phyloP scores from a whole-genome alignment of 2,888 invertebrate genomes.

The Clanis bilineata region DNA sequence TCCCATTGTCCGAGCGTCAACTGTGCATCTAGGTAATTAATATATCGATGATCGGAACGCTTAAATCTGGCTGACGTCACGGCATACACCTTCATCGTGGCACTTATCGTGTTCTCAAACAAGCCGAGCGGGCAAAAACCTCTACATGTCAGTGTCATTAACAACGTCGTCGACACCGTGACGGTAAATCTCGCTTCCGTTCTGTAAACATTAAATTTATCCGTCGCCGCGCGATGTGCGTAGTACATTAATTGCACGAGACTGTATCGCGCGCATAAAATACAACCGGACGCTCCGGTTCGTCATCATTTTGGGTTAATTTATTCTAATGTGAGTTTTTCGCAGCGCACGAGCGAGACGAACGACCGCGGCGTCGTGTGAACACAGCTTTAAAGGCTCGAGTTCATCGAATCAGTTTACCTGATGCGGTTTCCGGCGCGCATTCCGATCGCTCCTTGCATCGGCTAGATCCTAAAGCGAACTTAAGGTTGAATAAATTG shows the following conservation, averaged over 20 bases:
- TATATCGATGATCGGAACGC: constrained; percentile 22
- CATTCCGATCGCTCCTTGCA: constrained; percentile 53
- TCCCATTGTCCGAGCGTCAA: no score
- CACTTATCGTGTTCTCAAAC: constrained; percentile 12
- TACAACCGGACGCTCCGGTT: constrained; percentile 46
- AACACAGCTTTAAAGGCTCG: constrained; percentile 34
- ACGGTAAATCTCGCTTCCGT: constrained; percentile 41
- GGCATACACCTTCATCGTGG: constrained; percentile 18
- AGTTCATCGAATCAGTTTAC: constrained; percentile 57
- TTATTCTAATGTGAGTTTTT: constrained; percentile 57
- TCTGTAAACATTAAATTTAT: constrained; percentile 40
- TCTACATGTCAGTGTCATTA: constrained; percentile 31
- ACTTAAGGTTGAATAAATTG: background rate
- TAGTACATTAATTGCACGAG: constrained; percentile 45
- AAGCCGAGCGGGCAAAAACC: constrained; percentile 19
- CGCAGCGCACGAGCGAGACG: constrained; percentile 40
- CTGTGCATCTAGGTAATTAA: no score
- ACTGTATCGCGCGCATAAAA: constrained; percentile 47
- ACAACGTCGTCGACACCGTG: constrained; percentile 28
- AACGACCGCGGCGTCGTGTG: constrained; percentile 32
- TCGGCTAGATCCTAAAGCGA: constrained; percentile 23
- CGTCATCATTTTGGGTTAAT: constrained; percentile 52
- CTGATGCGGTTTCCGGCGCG: constrained; percentile 70
- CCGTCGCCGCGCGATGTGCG: constrained; percentile 28
- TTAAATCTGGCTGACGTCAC: background rate